Base-by-base conservation (phyloP, 2,888 invertebrate species). In the Callyntrura sp. region DNA sequence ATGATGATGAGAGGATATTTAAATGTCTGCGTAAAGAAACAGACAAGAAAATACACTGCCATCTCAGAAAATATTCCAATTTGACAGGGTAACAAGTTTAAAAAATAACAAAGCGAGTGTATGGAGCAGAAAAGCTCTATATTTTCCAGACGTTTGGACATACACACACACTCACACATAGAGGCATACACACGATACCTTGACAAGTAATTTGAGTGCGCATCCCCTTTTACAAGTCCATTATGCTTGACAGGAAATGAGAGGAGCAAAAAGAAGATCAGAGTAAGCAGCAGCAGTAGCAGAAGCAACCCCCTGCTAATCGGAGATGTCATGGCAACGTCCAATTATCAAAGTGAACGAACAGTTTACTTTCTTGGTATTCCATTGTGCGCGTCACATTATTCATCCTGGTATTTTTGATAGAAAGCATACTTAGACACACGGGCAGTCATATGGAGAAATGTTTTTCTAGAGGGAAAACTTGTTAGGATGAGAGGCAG, bases 291-390 rank as follows among this genome's bases (percentile, higher is more conserved):
- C 48, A 35, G 35, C 73, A 48, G 20, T 23, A 35, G 35, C 3
- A 35, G 35, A 35, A 35, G 6, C 35, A 35, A 35, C 35, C 35
- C 35, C 35, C 35, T 35, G 73, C 48, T 23, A 73, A 48, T n/a
- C n/a, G 51, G 48, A 20, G 51, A 35, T 62, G 57, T 65, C 76
- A 89, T 89, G 89, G 81, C 73, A 90, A 90, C 90, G 23, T 90
- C 85, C 85, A 90, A 90, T 90, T 90, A 90, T 57, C 76, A 48
- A 65, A 82, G 70, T 82, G 83, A 82, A 60, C 70, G 81, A 81
- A 60, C 70, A 70, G 68, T 78, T 85, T 65, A 70, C 70, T 87
- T 20, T 51, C 17, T 23, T 48, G 17, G 23, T 43, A 68, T 5
- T 23, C 1, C 48, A 4, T 35, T 51, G 48, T 76, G 2, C 43